Evolutionary conservation across 1,140 invertebrate genomes (phyloP), one percentile per base, ranked within the genome.

Genomic region (Achroia grisella): DNA sequence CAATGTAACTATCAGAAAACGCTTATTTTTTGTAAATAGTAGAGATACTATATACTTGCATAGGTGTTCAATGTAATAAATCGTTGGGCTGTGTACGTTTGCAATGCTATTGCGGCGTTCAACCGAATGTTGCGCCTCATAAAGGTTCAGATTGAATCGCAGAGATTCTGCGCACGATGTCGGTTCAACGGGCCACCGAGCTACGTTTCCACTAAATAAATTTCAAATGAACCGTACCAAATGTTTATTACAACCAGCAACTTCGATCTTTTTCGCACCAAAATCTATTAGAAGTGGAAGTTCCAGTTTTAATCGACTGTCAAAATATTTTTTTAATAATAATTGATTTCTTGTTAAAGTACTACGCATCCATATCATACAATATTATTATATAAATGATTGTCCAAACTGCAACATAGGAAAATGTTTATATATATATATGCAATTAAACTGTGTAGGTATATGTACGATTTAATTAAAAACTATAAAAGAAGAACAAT

Each of bases 141-240:
- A 17, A 37, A 17, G 12, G 10, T 17, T 1, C 4, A 9, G 8
- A 37, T 9, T 3, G 35, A 15, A 37, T 35, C 33, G 33, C 12
- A 35, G 6, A 37, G 48, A 66, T 53, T 65, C 48, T 37, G 32
- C 50, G 40, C 51, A 33, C 31, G 41, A 52, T 52, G 43, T 37
- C 49, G 35, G 48, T 32, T 39, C 39, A 40, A 44, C 55, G 50
- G 52, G 45, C 54, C 60, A 57, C 52, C 54, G 52, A 52, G 31
- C 49, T 60, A 47, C 47, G 48, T 63, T 71, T 71, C 65, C 68
- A 71, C 60, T 55, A 62, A 63, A 68, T 71, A 68, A 71, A 68
- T 43, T 57, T 56, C 65, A 63, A 71, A 69, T 71, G 68, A 66
- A 59, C 53, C 58, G 62, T 27, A 47, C 57, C 32, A 58, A 71